Evolutionary conservation across 2,888 invertebrate genomes (phyloP), one percentile per base, ranked within the genome.

Genomic region (Eupithecia tripunctaria): DNA sequence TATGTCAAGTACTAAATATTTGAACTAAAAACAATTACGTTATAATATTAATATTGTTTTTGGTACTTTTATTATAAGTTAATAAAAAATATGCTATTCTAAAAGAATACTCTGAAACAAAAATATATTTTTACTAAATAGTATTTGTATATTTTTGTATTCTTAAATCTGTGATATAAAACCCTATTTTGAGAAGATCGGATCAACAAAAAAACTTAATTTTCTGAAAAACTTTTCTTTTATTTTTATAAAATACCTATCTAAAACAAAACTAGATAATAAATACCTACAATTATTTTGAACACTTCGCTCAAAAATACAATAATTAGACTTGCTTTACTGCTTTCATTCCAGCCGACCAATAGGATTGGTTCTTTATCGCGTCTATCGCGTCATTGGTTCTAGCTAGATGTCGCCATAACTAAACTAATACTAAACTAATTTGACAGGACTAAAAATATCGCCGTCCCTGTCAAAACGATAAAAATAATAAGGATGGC

Each of bases 151-250:
- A n/a, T 71, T 62, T 36, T 62, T 66, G 59, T 71, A 62, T 71
- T 51, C 27, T 41, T 64, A 21, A 38, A 71, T 29, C 70, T 73
- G 70, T 70, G 70, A 73, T 70, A 75, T 25, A 63, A 32, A n/a
- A 63, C 56, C 56, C 32, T 43, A 43, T 60, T 67, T 68, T 72
- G 60, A 29, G n/a, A 15, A 62, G 83, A 82, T 83, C 84, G 84
- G 83, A 71, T 78, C 66, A 68, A 74, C 66, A 79, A 82, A 84
- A 81, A 78, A 79, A 77, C 67, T 69, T 6, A 41, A 32, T 66
- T 76, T 79, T 73, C 41, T 7, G 2, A 43, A 73, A 70, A 60
- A 51, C 62, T 25, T 71, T 76, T 72, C 29, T 83, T 84, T 84
- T 78, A 78, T 78, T 82, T 72, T 36, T 59, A 56, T 25, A 68